A percentile compares a stretch with the other conserved stretches of the same genome.
Evolutionary conservation across 37 sponge, comb jelly and placozoan species (phyloP).

Genomic region (Corticium candelabrum): DNA sequence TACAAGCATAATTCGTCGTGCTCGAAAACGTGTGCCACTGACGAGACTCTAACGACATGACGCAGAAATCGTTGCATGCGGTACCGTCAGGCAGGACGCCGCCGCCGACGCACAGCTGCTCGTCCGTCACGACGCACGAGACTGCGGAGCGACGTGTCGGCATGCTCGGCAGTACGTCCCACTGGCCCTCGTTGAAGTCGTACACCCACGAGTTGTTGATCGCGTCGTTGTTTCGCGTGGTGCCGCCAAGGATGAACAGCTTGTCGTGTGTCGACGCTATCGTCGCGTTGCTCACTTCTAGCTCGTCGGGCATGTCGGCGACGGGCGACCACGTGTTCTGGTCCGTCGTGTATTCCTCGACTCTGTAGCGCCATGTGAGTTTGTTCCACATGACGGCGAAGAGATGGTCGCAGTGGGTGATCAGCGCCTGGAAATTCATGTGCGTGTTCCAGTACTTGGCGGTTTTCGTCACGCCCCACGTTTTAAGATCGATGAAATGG

Average conservation of each 20-base stretch:
- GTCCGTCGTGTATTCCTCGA: neutral
- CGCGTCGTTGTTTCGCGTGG: neutral
- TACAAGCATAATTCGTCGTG: too few relatives aligned
- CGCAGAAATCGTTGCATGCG: too few relatives aligned
- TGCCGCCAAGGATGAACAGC: neutral
- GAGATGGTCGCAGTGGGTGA: neutral
- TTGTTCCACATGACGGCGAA: neutral
- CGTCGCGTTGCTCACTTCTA: neutral
- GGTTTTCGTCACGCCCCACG: neutral
- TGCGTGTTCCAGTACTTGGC: neutral
- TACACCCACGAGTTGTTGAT: neutral
- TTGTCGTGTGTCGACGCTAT: neutral
- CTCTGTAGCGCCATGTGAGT: neutral
- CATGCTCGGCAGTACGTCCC: neutral
- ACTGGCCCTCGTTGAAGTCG: neutral
- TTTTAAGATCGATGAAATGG: neutral
- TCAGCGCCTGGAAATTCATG: neutral
- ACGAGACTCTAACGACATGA: too few relatives aligned
- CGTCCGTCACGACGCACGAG: neutral
- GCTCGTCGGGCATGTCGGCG: neutral
- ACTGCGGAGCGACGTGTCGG: neutral
- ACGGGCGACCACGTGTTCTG: neutral
- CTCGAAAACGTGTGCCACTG: too few relatives aligned
- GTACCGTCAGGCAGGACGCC: neutral
- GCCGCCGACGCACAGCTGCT: neutral